These are phyloP conservation scores for Tortricodes alternella DNA, from an alignment of 2,888 invertebrate genomes.

Conservation along the genomic window DNA sequence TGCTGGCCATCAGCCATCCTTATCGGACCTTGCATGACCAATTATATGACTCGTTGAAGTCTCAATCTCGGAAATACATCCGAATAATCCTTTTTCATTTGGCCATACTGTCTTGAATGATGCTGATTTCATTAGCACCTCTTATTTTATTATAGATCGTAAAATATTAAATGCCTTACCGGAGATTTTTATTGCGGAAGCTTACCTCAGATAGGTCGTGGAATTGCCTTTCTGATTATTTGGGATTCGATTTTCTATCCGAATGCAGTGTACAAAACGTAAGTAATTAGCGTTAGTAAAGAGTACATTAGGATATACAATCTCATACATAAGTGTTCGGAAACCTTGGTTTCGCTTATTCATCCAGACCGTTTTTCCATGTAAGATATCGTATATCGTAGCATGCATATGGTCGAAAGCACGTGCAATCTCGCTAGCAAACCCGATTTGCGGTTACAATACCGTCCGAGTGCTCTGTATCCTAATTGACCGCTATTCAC, in stretches of 20 bases:
- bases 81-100: slow-evolving; percentile 18
- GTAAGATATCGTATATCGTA: no score
- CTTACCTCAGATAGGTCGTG: no score
- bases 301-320: no score
- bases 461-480: slow-evolving; percentile 5
- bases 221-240: no score
- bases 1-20: slow-evolving; percentile 11
- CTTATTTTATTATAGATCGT: slow-evolving; percentile 3
- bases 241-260: no score
- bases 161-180: neutral
- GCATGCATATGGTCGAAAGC: neutral
- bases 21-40: slow-evolving; percentile 5
- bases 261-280: no score
- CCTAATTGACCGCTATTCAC: slow-evolving; percentile 17
- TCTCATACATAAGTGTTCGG: no score
- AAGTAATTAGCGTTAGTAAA: no score
- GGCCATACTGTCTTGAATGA: slow-evolving; percentile 12
- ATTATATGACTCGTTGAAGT: slow-evolving; percentile 17
- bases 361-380: no score
- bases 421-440: slow-evolving; percentile 12
- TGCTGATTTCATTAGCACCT: slow-evolving; percentile 7
- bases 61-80: slow-evolving; percentile 15
- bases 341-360: no score
- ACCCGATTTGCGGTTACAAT: slow-evolving; percentile 23
- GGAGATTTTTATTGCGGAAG: neutral